Evolutionary conservation across 2,888 invertebrate species (phyloP), one percentile per base, ranked within the genome.

Genomic region (Cantharis nigra): DNA sequence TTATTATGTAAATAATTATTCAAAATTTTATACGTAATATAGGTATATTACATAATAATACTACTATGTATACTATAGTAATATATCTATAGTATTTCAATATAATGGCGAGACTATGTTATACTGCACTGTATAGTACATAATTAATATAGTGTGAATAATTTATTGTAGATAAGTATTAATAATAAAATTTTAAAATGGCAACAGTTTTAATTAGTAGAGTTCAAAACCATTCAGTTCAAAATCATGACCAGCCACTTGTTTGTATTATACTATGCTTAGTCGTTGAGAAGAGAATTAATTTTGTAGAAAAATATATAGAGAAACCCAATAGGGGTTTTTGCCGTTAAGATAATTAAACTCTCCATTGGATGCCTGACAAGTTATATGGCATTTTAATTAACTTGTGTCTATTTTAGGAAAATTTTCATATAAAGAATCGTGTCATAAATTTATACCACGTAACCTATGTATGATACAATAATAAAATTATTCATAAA

Each of bases 381-480:
- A 70, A 73, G 76, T 77, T 76, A 26, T 67, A 62, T 77, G 76
- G 73, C 70, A 70, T 72, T 69, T 72, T 73, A 77, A 77, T 77
- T 77, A 77, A 65, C 70, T 65, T 62, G 73, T 70, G 67, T 67
- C 73, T 77, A 71, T 64, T 65, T 77, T 65, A 49, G 49, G 49
- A 49, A 70, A 62, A 63, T 65, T 63, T 71, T 71, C 70, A 67
- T 69, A 63, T 69, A 63, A 28, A 49, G 49, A n/a, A 49, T 49
- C n/a, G n/a, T 7, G 49, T n/a, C 49, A 49, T 49, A 49, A 30
- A 30, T 30, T 30, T 11, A 30, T 30, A 9, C 3, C 10, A 30
- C 28, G 28, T 11, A 20, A 30, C 10, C 28, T 26, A 26, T 26
- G 26, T 26, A 26, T 26, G 28, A 30, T 30, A 30, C 28, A 30